Evolutionary conservation across 2,888 invertebrate species (phyloP), one percentile per base, ranked within the genome.

Genomic region (Oscheius sp.): DNA sequence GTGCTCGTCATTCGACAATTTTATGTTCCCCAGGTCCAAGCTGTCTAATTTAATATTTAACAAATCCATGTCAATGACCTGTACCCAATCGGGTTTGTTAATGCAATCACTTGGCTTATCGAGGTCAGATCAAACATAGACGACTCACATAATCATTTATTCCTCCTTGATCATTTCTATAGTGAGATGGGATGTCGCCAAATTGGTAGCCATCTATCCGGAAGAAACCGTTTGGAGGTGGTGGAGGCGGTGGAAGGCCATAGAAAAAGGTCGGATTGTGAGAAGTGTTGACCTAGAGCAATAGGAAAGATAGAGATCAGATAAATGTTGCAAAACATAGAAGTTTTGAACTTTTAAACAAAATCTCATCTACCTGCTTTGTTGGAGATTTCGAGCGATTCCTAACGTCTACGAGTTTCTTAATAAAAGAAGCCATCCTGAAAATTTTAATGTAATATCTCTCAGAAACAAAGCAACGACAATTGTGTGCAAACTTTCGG

Each of bases 311-410:
- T n/a, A n/a, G n/a, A n/a, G n/a, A n/a, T n/a, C n/a, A n/a, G n/a
- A n/a, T n/a, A 27, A 31, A 53, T 12, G 10, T 46, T 46, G 6
- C 27, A 29, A n/a, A 53, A 53, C 3, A 2, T 1, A 8, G 33
- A 27, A 53, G 31, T 10, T 29, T 31, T n/a, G 31, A 27, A 53
- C 20, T 31, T 15, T 25, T 53, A 12, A 8, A 17, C n/a, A 12
- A 12, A 20, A 25, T 17, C 5, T n/a, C 5, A 12, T 34, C 53
- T 31, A 68, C 68, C 27, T 68, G 67, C 57, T 76, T 76, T 25
- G 68, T 70, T 8, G 76, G 76, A 1, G 76, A 76, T 46, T 76
- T 76, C 1, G 76, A 76, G 0, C 76, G 61, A 53, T 70, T 63
- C 15, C 68, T 45, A 12, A 34, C 61, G 12, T 76, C 73, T 1